Evolutionary conservation across 2,797 vertebrate species (phyloP).

Genomic region (Pterois miles): DNA sequence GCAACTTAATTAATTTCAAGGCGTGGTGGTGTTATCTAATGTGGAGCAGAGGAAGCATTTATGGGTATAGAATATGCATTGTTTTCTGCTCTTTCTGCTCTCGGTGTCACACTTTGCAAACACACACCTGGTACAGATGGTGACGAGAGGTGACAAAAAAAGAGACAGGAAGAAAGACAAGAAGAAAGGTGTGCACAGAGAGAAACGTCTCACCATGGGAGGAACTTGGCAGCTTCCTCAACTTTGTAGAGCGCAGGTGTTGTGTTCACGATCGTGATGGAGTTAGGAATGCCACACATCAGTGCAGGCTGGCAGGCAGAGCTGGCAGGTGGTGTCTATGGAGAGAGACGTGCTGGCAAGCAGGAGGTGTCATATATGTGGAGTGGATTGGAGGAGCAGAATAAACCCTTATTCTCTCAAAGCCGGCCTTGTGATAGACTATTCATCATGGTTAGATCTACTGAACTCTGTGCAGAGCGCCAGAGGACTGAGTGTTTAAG

Average conservation of each 20-base stretch:
- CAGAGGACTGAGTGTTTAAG: conserved; percentile 6
- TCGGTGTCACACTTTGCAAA: conserved; percentile 17
- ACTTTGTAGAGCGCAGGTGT: conserved; percentile 63
- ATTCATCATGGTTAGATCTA: conserved; percentile 43
- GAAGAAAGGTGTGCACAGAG: conserved; percentile 9
- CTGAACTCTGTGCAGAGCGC: conserved; percentile 19
- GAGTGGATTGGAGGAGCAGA: conserved; percentile 50
- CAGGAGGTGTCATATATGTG: conserved; percentile 42
- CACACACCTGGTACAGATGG: conserved; percentile 19
- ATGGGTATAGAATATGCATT: background rate
- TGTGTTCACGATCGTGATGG: conserved; percentile 53
- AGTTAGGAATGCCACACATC: conserved; percentile 59
- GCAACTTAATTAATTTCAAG: conserved; percentile 26
- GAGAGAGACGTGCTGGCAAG: conserved; percentile 51
- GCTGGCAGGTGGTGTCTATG: conserved; percentile 58
- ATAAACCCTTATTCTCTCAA: conserved; percentile 58
- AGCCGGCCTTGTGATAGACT: conserved; percentile 32
- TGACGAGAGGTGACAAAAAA: conserved; percentile 22
- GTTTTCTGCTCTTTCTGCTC: background rate
- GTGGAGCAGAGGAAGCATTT: conserved; percentile 15
- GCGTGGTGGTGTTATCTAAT: conserved; percentile 14
- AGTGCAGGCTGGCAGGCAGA: conserved; percentile 37
- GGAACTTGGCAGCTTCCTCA: conserved; percentile 50
- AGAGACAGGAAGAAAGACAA: background rate
- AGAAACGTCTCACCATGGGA: conserved; percentile 20